Evolutionary conservation across 2,113 vertebrate genomes (phyloP), one percentile per base, ranked within the genome.

Genomic region (Gasterosteus nipponicus): DNA sequence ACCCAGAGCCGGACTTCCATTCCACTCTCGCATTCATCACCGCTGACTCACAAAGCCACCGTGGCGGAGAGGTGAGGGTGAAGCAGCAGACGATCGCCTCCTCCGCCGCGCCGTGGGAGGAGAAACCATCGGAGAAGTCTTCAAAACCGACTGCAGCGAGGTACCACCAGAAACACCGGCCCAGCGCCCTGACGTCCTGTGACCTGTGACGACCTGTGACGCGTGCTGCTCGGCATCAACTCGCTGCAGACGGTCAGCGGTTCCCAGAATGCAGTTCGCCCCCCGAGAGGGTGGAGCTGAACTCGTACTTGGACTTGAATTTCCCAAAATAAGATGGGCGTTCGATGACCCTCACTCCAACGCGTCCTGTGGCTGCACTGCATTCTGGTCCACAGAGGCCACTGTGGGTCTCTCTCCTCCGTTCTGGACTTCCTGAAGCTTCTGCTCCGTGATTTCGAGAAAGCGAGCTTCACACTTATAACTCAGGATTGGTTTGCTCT

Each of bases 11-110:
- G 67, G 76, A 73, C 72, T 79, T 61, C 71, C 61, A 44, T 38
- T n/a, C n/a, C n/a, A n/a, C 76, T 16, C 47, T 82, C 73, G 82
- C 39, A 89, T 86, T 78, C 75, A 89, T 88, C 84, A 85, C 80
- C 7, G 64, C 78, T 87, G 86, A 91, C 76, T 88, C 82, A 89
- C 58, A 46, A 78, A 73, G 59, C 61, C 65, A 26, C 68, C 19
- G 7, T 68, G 78, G 84, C 70, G 73, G 76, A 86, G 29, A 26
- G 69, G 70, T 0, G 6, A 60, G 47, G 19, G 35, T 38, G 35
- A 38, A 22, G 81, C 68, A 14, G 66, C 61, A 75, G 80, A 78
- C 54, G 62, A 77, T 69, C 72, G 10, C 71, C 83, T 82, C 86
- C 85, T 74, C 82, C 73, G 18, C 31, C 57, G 15, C 31, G 38